These are phyloP conservation scores for Muscicapa adusta DNA, from an alignment of 2,113 vertebrate genomes.

Conservation along the genomic window DNA sequence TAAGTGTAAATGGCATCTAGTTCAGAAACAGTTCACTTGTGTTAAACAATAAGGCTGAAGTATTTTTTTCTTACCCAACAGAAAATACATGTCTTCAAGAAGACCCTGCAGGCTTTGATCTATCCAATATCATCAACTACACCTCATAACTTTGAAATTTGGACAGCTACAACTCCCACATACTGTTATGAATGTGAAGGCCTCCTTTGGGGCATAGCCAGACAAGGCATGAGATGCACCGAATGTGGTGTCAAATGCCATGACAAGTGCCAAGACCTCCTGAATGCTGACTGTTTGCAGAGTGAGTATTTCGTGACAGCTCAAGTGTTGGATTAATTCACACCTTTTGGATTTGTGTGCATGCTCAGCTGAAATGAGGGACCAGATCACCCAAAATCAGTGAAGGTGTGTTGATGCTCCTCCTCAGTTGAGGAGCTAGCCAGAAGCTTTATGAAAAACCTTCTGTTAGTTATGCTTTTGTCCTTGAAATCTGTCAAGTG, in stretches of 20 bases:
- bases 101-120: slow-evolving; percentile 94
- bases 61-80: slow-evolving; percentile 46
- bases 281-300: slow-evolving; percentile 96
- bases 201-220: slow-evolving; percentile 94
- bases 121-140: slow-evolving; percentile 98
- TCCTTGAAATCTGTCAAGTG: not conserved
- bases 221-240: slow-evolving; percentile 94
- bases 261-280: slow-evolving; percentile 97
- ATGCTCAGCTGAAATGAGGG: not conserved
- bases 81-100: slow-evolving; percentile 96
- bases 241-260: slow-evolving; percentile 98
- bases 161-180: slow-evolving; percentile 96
- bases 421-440: not conserved
- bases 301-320: slow-evolving; percentile 78
- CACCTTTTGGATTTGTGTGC: not conserved
- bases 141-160: slow-evolving; percentile 96
- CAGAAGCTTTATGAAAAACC: not conserved
- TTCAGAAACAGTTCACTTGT: not conserved
- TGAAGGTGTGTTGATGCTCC: not conserved
- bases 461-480: not conserved
- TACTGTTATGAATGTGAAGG: slow-evolving; percentile 98
- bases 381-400: not conserved
- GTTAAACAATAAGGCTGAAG: not conserved
- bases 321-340: not conserved
- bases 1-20: not conserved